Percentiles rank a stretch among this genome's conserved stretches.
Conservation (phyloP, 2,113 vertebrate species). For the Eupsittula cactorum region DNA sequence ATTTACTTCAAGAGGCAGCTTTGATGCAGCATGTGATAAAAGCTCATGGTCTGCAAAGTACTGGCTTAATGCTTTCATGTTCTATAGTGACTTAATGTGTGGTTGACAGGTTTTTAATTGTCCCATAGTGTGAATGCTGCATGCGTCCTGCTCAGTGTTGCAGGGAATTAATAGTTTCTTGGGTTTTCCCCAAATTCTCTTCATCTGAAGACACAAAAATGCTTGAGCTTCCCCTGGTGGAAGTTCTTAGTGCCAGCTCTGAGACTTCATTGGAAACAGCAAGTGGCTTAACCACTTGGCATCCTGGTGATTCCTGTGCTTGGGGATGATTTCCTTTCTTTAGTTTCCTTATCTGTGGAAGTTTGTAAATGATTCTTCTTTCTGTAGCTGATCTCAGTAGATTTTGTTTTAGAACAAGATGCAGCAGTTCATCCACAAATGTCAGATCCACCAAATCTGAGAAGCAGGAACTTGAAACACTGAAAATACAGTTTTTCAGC, state of each 20-base stretch:
- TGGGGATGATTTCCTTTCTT: background rate
- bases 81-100: background rate
- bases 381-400: background rate
- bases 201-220: background rate
- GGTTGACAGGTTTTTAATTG: background rate
- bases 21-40: accelerated
- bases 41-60: background rate
- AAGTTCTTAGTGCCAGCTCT: background rate
- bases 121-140: background rate
- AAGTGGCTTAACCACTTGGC: background rate
- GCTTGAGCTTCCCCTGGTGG: background rate
- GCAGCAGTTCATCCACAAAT: background rate
- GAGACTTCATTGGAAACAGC: background rate
- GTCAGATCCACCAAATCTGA: background rate
- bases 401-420: background rate
- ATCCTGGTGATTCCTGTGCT: background rate
- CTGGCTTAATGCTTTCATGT: accelerated
- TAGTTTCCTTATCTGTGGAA: background rate
- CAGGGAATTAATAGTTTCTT: background rate
- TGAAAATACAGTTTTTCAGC: background rate
- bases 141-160: background rate
- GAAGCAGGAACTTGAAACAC: background rate
- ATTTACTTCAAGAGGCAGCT: background rate
- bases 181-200: background rate
- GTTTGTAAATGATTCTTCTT: background rate